Evolutionary conservation across 2,888 invertebrate genomes (phyloP).

Genomic region (Luperina nickerlii): DNA sequence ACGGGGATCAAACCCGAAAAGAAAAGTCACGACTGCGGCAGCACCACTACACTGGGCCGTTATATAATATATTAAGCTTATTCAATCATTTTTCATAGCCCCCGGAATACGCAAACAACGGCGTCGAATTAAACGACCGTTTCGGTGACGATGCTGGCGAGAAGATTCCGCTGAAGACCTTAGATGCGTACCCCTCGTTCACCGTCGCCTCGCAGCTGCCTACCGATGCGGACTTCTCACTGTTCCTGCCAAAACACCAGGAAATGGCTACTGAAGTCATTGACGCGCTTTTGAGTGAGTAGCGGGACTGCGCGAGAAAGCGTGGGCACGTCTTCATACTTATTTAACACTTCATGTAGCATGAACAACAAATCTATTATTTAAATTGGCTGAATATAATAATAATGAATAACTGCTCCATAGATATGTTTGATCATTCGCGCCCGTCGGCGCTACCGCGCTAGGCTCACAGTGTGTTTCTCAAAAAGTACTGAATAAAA

Average conservation of each 20-base stretch:
- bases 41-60: neutral
- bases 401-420: too few relatives aligned
- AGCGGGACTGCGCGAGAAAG: neutral
- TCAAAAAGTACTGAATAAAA: conserved; percentile 25
- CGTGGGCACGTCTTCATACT: neutral
- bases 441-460: too few relatives aligned
- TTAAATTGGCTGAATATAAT: neutral
- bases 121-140: conserved; percentile 90
- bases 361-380: neutral
- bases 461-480: neutral
- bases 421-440: neutral
- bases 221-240: conserved; percentile 92
- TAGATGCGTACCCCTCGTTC: conserved; percentile 90
- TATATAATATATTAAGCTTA: neutral
- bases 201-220: conserved; percentile 90
- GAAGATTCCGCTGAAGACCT: conserved; percentile 88
- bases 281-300: conserved; percentile 92
- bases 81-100: conserved; percentile 68
- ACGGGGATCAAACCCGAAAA: neutral
- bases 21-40: neutral
- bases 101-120: conserved; percentile 88
- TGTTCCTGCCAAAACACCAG: conserved; percentile 93
- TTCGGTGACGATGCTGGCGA: conserved; percentile 90
- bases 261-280: conserved; percentile 93
- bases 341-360: neutral